A percentile compares a stretch with the other conserved stretches of the same genome.
Conservation (phyloP, 2,888 invertebrate species). For the Xestia c-nigrum region DNA sequence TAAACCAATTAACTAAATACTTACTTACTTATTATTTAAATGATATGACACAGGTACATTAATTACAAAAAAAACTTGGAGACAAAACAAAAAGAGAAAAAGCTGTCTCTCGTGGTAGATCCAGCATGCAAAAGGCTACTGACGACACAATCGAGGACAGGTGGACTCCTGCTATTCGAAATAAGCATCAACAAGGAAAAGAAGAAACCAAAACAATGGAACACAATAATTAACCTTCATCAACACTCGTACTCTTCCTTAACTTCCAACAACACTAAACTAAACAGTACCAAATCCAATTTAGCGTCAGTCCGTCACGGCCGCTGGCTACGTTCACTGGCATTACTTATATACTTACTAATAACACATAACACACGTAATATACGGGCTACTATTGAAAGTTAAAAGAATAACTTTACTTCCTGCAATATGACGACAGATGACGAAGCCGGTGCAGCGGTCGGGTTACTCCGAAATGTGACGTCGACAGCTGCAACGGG, state of each 20-base stretch:
- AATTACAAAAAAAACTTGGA: too few relatives aligned
- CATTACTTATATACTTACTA: conserved; percentile 43
- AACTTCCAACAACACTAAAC: conserved; percentile 36
- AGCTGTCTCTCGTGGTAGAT: too few relatives aligned
- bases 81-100: too few relatives aligned
- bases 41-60: too few relatives aligned
- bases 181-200: conserved; percentile 8
- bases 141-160: not conserved
- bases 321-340: conserved; percentile 47
- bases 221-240: conserved; percentile 23
- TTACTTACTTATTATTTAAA: too few relatives aligned
- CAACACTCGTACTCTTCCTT: conserved; percentile 19
- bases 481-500: conserved; percentile 5
- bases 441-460: conserved; percentile 24
- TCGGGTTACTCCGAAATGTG: conserved; percentile 34
- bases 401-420: conserved; percentile 45
- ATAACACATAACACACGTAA: conserved; percentile 53
- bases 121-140: too few relatives aligned
- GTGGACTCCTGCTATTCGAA: not conserved
- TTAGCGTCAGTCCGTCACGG: conserved; percentile 56
- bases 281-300: conserved; percentile 40
- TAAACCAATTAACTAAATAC: too few relatives aligned
- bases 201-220: not conserved
- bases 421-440: conserved; percentile 51
- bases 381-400: conserved; percentile 47